phyloP scores from a whole-genome alignment of 2,888 invertebrate genomes.

The Drosophila prostipennis region DNA sequence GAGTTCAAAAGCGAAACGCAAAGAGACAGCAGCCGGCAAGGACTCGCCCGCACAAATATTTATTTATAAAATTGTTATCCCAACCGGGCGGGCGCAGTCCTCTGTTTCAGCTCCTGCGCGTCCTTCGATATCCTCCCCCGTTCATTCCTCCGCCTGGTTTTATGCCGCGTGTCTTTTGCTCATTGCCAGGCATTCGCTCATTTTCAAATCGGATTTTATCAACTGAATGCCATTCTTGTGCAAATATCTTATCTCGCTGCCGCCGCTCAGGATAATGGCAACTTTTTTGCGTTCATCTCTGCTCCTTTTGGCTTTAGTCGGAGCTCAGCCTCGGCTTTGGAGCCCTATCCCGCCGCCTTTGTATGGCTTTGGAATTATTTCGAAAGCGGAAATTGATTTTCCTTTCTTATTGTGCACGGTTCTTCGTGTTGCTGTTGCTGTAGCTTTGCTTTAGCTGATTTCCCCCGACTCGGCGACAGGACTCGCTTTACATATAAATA shows the following conservation, averaged over 20 bases:
- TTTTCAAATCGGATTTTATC: slow-evolving; percentile 83
- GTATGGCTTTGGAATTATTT: slow-evolving; percentile 80
- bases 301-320: slow-evolving; percentile 31
- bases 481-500: slow-evolving; percentile 29
- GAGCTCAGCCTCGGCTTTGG: slow-evolving; percentile 41
- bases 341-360: slow-evolving; percentile 46
- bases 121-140: slow-evolving; percentile 8
- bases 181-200: slow-evolving; percentile 82
- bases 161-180: slow-evolving; percentile 49
- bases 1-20: slow-evolving; percentile 76
- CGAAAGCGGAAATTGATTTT: slow-evolving; percentile 78
- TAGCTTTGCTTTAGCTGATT: slow-evolving; percentile 28
- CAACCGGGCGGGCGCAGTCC: slow-evolving; percentile 34
- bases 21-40: slow-evolving; percentile 26
- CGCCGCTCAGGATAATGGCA: slow-evolving; percentile 70
- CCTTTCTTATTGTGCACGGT: slow-evolving; percentile 71
- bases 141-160: too few relatives aligned
- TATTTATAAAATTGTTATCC: slow-evolving; percentile 80
- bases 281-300: slow-evolving; percentile 51
- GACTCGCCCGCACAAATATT: slow-evolving; percentile 70
- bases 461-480: slow-evolving; percentile 17
- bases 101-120: slow-evolving; percentile 2
- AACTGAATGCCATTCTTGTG: slow-evolving; percentile 81
- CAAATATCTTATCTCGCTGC: slow-evolving; percentile 79
- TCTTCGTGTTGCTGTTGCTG: slow-evolving; percentile 45